Conservation (phyloP, 2,113 vertebrate species). For the Argyrosomus japonicus region DNA sequence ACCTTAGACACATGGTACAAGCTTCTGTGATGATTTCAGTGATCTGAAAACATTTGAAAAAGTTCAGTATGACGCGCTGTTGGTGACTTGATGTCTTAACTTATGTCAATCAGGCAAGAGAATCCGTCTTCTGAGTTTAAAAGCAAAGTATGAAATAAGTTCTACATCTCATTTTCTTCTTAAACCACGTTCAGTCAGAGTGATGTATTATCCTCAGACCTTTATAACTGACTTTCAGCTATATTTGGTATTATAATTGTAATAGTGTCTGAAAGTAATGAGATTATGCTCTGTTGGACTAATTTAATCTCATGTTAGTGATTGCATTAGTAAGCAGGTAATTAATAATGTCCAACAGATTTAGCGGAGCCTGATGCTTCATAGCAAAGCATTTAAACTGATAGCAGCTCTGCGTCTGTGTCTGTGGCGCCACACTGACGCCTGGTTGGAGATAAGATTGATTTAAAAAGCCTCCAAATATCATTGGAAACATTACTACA, state of each 20-base stretch:
- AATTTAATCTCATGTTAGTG: conserved; percentile 57
- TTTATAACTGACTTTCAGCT: conserved; percentile 25
- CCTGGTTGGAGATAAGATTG: conserved; percentile 68
- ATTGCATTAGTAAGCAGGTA: conserved; percentile 64
- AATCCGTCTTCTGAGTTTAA: background rate
- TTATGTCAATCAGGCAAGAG: background rate
- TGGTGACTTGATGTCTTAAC: background rate
- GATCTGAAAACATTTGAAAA: background rate
- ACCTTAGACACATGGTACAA: too few relatives aligned
- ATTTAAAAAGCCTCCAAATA: conserved; percentile 69
- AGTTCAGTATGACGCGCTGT: background rate
- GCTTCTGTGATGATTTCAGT: too few relatives aligned
- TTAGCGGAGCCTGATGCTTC: conserved; percentile 30
- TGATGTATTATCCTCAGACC: conserved; percentile 15
- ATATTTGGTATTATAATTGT: conserved; percentile 50
- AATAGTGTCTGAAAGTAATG: conserved; percentile 60
- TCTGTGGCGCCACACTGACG: conserved; percentile 56
- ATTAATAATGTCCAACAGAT: conserved; percentile 63
- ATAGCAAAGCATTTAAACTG: conserved; percentile 30
- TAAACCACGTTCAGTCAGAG: conserved; percentile 12
- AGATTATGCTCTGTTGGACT: conserved; percentile 55
- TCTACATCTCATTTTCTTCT: background rate
- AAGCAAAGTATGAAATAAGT: background rate
- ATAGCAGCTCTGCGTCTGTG: conserved; percentile 33
- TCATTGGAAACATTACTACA: conserved; percentile 64